phyloP scores from a whole-genome alignment of 2,113 vertebrate species.

The Microcebus lehilahytsara region DNA sequence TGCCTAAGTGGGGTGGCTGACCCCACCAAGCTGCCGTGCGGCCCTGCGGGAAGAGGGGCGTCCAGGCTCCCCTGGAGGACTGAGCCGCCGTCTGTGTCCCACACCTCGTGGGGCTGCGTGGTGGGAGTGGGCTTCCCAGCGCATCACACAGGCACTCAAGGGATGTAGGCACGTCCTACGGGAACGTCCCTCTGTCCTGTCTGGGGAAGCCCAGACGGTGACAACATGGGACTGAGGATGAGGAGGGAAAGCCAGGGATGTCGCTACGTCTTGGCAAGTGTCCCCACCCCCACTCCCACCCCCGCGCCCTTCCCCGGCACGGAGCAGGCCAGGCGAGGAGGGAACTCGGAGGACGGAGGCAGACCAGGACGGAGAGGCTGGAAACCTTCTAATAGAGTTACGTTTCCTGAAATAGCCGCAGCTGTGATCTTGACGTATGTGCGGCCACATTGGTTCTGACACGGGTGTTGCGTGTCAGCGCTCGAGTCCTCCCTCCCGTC shows the following conservation, averaged over 20 bases:
- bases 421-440: not conserved
- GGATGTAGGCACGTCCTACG: rapidly evolving
- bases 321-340: not conserved
- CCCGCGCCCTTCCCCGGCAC: not conserved
- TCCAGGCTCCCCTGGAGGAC: no score
- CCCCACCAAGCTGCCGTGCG: rapidly evolving
- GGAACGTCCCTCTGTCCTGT: not conserved
- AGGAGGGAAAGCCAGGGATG: not conserved
- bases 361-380: not conserved
- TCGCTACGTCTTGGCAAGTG: not conserved
- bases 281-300: no score
- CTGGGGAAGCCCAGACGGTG: not conserved
- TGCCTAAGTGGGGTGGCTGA: not conserved
- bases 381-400: not conserved
- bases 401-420: not conserved
- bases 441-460: not conserved
- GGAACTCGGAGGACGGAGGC: not conserved
- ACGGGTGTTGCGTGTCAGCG: not conserved
- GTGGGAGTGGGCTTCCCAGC: not conserved
- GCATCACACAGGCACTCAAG: not conserved
- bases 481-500: not conserved
- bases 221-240: not conserved
- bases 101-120: rapidly evolving
- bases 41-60: not conserved
- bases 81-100: rapidly evolving